Percentiles rank a stretch among this genome's conserved stretches.
These are phyloP conservation scores for Heliopora coerulea DNA, from an alignment of 92 coral and sea anemone species.

Conservation along the genomic window DNA sequence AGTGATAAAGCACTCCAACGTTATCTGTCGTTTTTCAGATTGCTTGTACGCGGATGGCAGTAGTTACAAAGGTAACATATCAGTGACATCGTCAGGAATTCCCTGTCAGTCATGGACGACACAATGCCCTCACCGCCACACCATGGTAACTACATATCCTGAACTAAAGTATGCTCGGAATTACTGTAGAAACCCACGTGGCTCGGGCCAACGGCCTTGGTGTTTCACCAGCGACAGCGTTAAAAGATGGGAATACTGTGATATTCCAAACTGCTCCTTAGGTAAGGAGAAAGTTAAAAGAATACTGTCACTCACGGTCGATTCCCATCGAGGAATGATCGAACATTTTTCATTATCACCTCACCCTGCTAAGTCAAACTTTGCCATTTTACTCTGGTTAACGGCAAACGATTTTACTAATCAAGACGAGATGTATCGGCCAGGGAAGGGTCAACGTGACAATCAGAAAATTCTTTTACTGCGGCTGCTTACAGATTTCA, in stretches of 20 bases:
- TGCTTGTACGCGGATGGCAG: slow-evolving; percentile 63
- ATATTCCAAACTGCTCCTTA: slow-evolving; percentile 48
- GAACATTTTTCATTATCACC: no score
- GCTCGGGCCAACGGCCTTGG: slow-evolving; percentile 76
- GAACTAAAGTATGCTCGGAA: slow-evolving; percentile 59
- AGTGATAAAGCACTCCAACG: no score
- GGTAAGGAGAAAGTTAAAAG: no score
- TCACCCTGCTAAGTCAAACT: no score
- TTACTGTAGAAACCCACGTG: slow-evolving; percentile 73
- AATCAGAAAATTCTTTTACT: no score
- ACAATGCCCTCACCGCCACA: slow-evolving; percentile 83
- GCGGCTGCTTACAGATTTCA: no score
- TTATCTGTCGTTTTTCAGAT: slow-evolving; percentile 25
- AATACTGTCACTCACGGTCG: no score
- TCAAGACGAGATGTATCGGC: no score
- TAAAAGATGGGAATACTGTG: slow-evolving; percentile 71
- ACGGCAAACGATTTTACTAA: no score
- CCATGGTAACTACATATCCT: slow-evolving; percentile 45
- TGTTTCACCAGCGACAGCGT: slow-evolving; percentile 60
- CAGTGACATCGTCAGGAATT: slow-evolving; percentile 60
- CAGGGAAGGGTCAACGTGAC: no score
- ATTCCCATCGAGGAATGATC: no score
- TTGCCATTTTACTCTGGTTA: no score
- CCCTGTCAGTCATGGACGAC: slow-evolving; percentile 77
- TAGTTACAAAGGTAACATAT: slow-evolving; percentile 61